Percentiles rank a stretch among this genome's conserved stretches.
These are phyloP conservation scores for Aphelenchoides fujianensis DNA, from an alignment of 1,140 invertebrate genomes.

Conservation along the genomic window DNA sequence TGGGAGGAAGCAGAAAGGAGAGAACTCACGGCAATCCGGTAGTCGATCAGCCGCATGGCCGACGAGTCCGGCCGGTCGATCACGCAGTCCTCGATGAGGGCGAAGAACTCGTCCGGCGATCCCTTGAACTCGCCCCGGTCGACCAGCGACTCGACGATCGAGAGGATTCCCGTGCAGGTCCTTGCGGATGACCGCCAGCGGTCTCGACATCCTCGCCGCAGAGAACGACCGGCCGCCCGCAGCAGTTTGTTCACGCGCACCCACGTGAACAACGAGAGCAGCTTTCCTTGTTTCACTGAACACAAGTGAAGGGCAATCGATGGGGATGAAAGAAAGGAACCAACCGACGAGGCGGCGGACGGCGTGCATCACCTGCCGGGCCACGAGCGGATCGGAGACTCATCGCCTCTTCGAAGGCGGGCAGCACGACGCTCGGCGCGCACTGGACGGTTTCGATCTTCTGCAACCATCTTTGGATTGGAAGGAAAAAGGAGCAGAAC, in stretches of 20 bases:
- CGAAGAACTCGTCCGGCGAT: constrained; percentile 21
- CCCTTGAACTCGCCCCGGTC: constrained; percentile 12
- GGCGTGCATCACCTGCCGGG: constrained; percentile 9
- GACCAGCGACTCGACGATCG: constrained; percentile 1
- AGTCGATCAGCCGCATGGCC: constrained; percentile 21
- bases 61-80: constrained; percentile 10
- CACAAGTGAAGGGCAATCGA: constrained; percentile 4
- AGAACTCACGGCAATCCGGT: constrained; percentile 25
- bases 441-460: constrained; percentile 23
- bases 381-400: constrained; percentile 27
- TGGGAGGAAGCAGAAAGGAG: constrained; percentile 6
- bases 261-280: constrained; percentile 1
- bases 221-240: background rate
- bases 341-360: background rate
- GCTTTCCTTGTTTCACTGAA: constrained; percentile 28
- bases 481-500: background rate
- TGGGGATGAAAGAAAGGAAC: no score
- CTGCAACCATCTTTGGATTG: constrained; percentile 6
- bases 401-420: constrained; percentile 26
- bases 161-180: background rate
- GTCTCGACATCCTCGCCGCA: constrained; percentile 7
- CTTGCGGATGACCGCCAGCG: background rate
- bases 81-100: constrained; percentile 14
- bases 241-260: constrained; percentile 1
- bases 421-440: constrained; percentile 25